These are phyloP conservation scores for Burhinus oedicnemus DNA, from an alignment of 2,113 vertebrate species.

Conservation along the genomic window DNA sequence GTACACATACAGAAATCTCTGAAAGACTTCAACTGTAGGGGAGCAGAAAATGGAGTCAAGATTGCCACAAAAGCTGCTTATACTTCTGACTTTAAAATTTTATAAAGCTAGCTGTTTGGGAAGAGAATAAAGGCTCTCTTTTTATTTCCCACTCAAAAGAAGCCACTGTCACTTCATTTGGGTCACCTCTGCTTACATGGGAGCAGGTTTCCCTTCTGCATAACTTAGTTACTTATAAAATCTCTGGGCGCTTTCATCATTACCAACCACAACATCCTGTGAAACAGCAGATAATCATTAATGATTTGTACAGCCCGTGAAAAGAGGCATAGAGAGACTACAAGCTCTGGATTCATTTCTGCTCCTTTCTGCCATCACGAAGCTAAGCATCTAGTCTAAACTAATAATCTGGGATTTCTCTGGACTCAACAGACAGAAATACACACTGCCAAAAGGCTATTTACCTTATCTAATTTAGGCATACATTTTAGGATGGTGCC, in stretches of 20 bases:
- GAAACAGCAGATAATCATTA: not conserved
- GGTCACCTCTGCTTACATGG: not conserved
- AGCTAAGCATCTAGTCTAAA: not conserved
- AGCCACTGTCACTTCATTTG: not conserved
- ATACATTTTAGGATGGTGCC: not conserved
- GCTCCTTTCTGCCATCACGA: not conserved
- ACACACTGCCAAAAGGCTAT: not conserved
- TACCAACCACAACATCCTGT: slow-evolving; percentile 33
- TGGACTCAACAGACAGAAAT: not conserved
- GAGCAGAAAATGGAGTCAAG: not conserved
- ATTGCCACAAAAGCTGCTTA: not conserved
- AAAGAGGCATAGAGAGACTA: not conserved
- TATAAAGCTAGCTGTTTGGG: not conserved
- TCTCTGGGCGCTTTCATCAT: not conserved
- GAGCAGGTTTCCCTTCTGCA: not conserved
- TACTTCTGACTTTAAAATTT: not conserved
- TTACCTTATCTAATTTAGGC: not conserved
- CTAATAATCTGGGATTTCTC: not conserved
- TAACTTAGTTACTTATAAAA: not conserved
- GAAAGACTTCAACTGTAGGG: not conserved
- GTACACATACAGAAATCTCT: not conserved
- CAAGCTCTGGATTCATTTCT: not conserved
- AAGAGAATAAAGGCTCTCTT: not conserved
- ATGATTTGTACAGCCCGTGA: not conserved
- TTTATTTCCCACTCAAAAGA: not conserved